Evolutionary conservation across 2,113 vertebrate species (phyloP).

Genomic region (Phaethornis superciliosus): DNA sequence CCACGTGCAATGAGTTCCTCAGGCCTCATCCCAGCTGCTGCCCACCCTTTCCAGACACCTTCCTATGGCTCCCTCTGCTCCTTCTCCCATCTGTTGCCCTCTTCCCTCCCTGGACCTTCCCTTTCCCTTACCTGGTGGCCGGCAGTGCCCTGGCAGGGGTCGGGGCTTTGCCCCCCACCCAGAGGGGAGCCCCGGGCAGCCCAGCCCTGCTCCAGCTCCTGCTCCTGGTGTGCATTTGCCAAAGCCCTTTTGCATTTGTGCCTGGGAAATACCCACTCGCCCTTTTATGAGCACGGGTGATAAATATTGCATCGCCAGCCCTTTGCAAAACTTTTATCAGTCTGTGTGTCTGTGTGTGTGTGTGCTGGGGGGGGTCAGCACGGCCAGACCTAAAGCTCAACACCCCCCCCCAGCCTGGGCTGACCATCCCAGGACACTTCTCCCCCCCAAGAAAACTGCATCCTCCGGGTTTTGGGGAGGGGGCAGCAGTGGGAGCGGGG

Average conservation of each 20-base stretch:
- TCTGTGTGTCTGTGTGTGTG: too few relatives aligned
- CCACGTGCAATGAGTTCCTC: not conserved
- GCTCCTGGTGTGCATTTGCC: conserved; percentile 13
- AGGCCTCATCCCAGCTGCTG: not conserved
- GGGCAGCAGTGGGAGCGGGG: not conserved
- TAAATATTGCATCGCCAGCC: conserved; percentile 79
- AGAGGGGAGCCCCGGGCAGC: not conserved
- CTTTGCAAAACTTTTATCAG: conserved; percentile 66
- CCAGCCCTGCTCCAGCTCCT: not conserved
- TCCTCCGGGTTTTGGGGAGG: not conserved
- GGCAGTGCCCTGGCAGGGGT: not conserved
- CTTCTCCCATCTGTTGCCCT: not conserved
- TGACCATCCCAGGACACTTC: not conserved
- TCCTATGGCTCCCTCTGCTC: not conserved
- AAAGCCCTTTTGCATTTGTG: conserved; percentile 47
- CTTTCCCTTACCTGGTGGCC: conserved; percentile 1
- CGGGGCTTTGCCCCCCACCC: not conserved
- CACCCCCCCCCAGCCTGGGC: not conserved
- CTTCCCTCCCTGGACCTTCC: not conserved
- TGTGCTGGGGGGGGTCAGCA: too few relatives aligned
- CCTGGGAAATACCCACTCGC: conserved; percentile 54
- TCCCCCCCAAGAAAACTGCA: too few relatives aligned
- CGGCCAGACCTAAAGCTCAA: too few relatives aligned
- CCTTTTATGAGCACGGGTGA: conserved; percentile 73
- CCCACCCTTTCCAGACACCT: not conserved